These are phyloP conservation scores for Emys orbicularis DNA, from an alignment of 2,797 vertebrate species.

Conservation along the genomic window DNA sequence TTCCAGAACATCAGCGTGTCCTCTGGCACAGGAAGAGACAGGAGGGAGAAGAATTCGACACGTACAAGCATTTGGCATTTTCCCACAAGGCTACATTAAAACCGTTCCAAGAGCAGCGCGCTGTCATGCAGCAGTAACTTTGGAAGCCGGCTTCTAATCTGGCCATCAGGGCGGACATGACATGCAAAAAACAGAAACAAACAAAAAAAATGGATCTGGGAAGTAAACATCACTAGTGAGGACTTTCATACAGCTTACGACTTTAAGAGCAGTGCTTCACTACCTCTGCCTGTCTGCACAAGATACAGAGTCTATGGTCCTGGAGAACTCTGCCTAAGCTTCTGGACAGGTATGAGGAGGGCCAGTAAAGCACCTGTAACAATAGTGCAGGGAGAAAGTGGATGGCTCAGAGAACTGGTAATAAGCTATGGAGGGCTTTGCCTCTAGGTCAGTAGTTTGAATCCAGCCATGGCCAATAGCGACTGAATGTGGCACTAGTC, in stretches of 20 bases:
- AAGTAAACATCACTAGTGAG: neutral
- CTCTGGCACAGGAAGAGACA: slow-evolving; percentile 80
- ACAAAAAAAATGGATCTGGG: neutral
- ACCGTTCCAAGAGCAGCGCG: neutral
- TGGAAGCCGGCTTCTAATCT: neutral
- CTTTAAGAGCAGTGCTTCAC: neutral
- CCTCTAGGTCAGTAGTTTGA: neutral
- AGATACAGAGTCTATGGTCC: neutral
- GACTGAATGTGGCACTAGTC: neutral
- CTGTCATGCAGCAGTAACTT: neutral
- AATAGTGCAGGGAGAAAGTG: neutral
- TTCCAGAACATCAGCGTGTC: slow-evolving; percentile 98
- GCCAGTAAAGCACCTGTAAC: neutral
- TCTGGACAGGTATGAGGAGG: neutral
- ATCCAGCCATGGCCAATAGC: neutral
- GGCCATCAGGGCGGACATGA: neutral
- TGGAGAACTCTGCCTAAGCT: neutral
- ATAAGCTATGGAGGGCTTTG: neutral
- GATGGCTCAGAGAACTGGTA: neutral
- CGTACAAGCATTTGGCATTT: neutral
- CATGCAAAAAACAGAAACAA: neutral
- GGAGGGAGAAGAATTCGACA: slow-evolving; percentile 22
- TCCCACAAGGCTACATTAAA: neutral
- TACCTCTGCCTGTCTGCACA: neutral
- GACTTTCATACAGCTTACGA: neutral